Conservation (phyloP, 2,797 vertebrate genomes). For the Spinus pinus region DNA sequence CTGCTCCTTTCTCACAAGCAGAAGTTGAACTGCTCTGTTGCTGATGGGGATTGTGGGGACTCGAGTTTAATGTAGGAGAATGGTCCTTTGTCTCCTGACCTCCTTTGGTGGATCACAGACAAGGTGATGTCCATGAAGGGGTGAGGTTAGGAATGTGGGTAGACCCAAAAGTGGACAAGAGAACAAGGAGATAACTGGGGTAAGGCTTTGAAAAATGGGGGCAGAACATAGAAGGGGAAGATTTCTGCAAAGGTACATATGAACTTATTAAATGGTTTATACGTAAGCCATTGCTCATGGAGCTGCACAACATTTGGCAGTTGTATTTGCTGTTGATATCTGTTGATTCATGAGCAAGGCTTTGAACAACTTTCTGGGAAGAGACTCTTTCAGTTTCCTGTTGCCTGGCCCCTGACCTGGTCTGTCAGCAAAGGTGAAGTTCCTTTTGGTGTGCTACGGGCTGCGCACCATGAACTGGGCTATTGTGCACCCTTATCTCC, state of each 20-base stretch:
- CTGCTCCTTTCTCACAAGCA: background rate
- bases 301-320: background rate
- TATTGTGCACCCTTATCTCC: slow-evolving; percentile 33
- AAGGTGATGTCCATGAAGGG: background rate
- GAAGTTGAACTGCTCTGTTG: background rate
- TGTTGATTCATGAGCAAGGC: background rate
- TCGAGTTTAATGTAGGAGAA: background rate
- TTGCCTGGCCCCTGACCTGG: background rate
- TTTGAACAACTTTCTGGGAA: background rate
- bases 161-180: background rate
- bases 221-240: background rate
- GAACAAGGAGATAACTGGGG: background rate
- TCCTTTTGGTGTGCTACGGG: background rate
- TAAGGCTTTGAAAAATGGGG: background rate
- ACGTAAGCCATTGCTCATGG: background rate
- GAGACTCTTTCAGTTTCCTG: background rate
- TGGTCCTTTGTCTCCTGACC: background rate
- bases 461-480: background rate
- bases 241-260: background rate
- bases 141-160: background rate
- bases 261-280: background rate
- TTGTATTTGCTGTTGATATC: background rate
- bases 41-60: background rate
- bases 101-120: background rate
- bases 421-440: background rate